Evolutionary conservation across 2,888 invertebrate genomes (phyloP), one percentile per base, ranked within the genome.

Genomic region (Eurois occulta): DNA sequence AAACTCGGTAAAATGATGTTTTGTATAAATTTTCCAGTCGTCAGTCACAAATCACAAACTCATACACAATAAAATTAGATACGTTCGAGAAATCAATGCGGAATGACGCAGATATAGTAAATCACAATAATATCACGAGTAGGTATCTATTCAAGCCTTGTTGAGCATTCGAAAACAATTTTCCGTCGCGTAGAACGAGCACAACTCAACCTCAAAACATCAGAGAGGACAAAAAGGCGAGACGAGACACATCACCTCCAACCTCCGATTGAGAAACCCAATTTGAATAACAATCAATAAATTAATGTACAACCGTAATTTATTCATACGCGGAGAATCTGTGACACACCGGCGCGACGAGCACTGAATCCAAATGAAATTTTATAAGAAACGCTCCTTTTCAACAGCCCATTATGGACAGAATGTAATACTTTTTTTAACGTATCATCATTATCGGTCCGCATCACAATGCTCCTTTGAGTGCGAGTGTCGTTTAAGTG

Each of bases 281-380:
- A 96, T 96, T 96, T 96, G 95, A 96, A 96, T 96, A 96, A 96
- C 96, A 96, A 96, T 96, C 95, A 96, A 96, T 96, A 96, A 96
- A 96, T 96, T 96, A 96, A 96, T 96, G 96, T 96, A 95, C 93
- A 90, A 86, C 91, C 89, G 91, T 96, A 95, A 96, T 95, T 91
- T 96, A 96, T 96, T 96, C 96, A 95, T 94, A 94, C 94, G 92
- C 93, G 91, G 93, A 91, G 78, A 91, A 77, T 86, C 91, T 94
- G 94, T 93, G 94, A 94, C 95, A 94, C 93, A 91, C 89, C 93
- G 93, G 83, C 91, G 94, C 91, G 92, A 96, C 96, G 94, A 93
- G 94, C 85, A 75, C 93, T 94, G 96, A 96, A 96, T 96, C 95
- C 92, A 95, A 96, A 96, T 95, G 93, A 95, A 94, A 96, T 94